A percentile compares a stretch with the other conserved stretches of the same genome.
These are phyloP conservation scores for Phataginus tetradactyla DNA, from an alignment of 2,797 vertebrate genomes.

Conservation along the genomic window DNA sequence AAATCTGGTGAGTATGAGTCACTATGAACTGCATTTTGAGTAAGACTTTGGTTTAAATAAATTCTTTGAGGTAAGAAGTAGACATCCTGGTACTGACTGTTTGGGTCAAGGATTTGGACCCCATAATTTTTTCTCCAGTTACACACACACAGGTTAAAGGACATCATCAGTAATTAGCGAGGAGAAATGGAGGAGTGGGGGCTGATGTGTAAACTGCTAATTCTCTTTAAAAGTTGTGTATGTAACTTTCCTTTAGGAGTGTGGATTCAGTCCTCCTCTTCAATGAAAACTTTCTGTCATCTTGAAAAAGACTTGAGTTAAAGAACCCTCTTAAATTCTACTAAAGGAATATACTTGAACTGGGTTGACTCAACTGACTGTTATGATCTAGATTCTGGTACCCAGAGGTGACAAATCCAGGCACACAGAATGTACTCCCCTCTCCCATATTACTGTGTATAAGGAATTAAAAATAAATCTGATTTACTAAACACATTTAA, in stretches of 20 bases:
- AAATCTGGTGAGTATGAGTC: background rate
- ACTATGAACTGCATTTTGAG: conserved; percentile 13
- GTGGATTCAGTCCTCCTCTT: background rate
- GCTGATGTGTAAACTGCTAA: background rate
- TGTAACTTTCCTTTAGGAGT: background rate
- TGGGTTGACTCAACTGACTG: background rate
- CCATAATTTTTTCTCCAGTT: background rate
- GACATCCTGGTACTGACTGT: background rate
- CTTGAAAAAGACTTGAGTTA: background rate
- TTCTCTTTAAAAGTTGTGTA: background rate
- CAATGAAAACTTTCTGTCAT: background rate
- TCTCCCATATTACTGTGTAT: background rate
- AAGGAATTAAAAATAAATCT: background rate
- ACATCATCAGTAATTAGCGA: background rate
- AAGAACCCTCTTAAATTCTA: background rate
- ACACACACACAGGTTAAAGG: background rate
- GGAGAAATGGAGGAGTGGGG: background rate
- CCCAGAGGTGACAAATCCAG: background rate
- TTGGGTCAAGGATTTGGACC: background rate
- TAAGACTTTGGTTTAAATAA: background rate
- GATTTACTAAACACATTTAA: background rate
- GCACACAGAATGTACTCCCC: background rate
- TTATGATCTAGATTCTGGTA: background rate
- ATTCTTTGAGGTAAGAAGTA: background rate
- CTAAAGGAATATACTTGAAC: background rate